Conservation (phyloP, 2,113 vertebrate species). For the Apistogramma diplotaenia region DNA sequence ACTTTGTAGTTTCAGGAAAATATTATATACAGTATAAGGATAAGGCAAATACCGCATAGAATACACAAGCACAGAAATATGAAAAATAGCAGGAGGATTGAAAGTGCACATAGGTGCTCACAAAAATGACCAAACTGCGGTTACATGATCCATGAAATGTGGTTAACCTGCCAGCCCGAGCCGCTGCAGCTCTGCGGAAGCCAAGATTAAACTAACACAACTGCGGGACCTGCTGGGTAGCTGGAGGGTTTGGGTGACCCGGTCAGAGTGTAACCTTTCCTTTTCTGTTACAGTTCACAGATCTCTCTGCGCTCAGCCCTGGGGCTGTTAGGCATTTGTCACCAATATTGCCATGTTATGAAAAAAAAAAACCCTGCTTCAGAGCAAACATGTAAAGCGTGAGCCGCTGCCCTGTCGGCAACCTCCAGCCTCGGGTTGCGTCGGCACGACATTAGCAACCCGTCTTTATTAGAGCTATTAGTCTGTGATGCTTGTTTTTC, state of each 20-base stretch:
- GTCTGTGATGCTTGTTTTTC: constrained; percentile 43
- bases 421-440: constrained; percentile 26
- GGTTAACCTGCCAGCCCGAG: constrained; percentile 25
- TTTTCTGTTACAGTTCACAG: constrained; percentile 50
- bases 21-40: background rate
- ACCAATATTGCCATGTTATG: constrained; percentile 14
- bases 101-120: constrained; percentile 7
- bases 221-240: constrained; percentile 23
- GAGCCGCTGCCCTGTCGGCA: constrained; percentile 7
- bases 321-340: constrained; percentile 48
- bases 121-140: constrained; percentile 20
- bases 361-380: constrained; percentile 22
- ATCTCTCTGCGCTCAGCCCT: constrained; percentile 17
- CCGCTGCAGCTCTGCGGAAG: constrained; percentile 18
- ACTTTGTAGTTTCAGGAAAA: background rate
- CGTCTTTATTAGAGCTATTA: constrained; percentile 60
- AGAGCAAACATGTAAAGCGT: background rate
- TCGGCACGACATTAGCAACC: constrained; percentile 40
- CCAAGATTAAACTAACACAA: constrained; percentile 39
- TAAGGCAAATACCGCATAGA: background rate
- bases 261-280: constrained; percentile 61
- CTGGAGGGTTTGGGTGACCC: constrained; percentile 53
- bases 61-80: background rate
- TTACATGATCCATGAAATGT: constrained; percentile 64
- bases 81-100: background rate